Conservation (phyloP, 2,797 vertebrate species). For the Poeciliopsis presidionis region DNA sequence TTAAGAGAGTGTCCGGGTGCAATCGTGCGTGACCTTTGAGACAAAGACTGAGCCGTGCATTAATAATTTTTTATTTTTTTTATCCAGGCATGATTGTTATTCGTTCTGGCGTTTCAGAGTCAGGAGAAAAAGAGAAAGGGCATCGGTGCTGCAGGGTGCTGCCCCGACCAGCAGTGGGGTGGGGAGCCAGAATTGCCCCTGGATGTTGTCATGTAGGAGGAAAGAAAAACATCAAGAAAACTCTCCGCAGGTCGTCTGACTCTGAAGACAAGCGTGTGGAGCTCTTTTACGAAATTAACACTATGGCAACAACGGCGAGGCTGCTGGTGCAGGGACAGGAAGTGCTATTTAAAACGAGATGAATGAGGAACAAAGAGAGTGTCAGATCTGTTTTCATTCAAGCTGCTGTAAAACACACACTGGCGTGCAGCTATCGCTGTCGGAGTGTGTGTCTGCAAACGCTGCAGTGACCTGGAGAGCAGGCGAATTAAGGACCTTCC, state of each 20-base stretch:
- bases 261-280: neutral
- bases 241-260: neutral
- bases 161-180: neutral
- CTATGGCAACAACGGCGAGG: neutral
- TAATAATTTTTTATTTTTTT: neutral
- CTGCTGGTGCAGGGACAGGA: slow-evolving; percentile 45
- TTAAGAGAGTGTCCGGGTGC: neutral
- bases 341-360: slow-evolving; percentile 51
- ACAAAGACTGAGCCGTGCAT: neutral
- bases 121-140: neutral
- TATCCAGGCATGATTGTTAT: neutral
- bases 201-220: neutral
- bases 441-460: neutral
- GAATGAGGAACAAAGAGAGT: slow-evolving; percentile 47
- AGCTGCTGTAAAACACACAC: slow-evolving; percentile 24
- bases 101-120: neutral
- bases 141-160: neutral
- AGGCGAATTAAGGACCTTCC: slow-evolving; percentile 2
- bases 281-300: neutral
- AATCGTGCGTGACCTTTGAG: neutral
- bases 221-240: neutral
- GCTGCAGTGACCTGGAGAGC: neutral
- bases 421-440: slow-evolving; percentile 8
- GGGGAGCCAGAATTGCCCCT: neutral
- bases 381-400: slow-evolving; percentile 34